These are phyloP conservation scores for Piliocolobus tephrosceles DNA, from an alignment of 2,113 vertebrate species.

Conservation along the genomic window DNA sequence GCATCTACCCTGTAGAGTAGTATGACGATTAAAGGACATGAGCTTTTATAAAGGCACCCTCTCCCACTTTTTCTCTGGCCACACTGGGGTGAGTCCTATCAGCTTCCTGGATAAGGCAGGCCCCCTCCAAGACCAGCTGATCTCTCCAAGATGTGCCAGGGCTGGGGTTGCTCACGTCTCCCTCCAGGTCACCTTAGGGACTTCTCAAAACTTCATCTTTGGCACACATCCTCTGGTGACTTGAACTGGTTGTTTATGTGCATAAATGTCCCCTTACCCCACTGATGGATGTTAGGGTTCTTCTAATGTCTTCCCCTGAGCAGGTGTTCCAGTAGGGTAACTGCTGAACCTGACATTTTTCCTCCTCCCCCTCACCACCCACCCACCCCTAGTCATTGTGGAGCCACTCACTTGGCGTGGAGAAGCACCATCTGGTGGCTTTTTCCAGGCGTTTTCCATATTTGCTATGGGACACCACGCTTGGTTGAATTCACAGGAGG, in stretches of 20 bases:
- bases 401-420: neutral
- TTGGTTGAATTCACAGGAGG: neutral
- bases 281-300: rapidly evolving
- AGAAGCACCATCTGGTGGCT: neutral
- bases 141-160: neutral
- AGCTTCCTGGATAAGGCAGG: neutral
- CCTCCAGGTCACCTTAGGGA: neutral
- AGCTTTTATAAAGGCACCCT: neutral
- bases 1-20: neutral
- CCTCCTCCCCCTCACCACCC: neutral
- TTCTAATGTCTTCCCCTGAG: neutral
- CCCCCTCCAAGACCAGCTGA: neutral
- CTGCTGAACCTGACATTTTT: neutral
- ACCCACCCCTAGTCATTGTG: rapidly evolving
- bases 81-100: neutral
- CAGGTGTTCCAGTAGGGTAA: neutral
- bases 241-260: neutral
- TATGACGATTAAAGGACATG: neutral
- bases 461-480: neutral
- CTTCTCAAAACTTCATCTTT: neutral
- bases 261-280: neutral
- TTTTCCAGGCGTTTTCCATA: neutral
- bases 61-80: neutral
- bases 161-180: rapidly evolving
- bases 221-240: too few species aligned